Percentiles rank a stretch among this genome's conserved stretches.
These are phyloP conservation scores for Chouioia cunea DNA, from an alignment of 2,888 invertebrate species.

Conservation along the genomic window DNA sequence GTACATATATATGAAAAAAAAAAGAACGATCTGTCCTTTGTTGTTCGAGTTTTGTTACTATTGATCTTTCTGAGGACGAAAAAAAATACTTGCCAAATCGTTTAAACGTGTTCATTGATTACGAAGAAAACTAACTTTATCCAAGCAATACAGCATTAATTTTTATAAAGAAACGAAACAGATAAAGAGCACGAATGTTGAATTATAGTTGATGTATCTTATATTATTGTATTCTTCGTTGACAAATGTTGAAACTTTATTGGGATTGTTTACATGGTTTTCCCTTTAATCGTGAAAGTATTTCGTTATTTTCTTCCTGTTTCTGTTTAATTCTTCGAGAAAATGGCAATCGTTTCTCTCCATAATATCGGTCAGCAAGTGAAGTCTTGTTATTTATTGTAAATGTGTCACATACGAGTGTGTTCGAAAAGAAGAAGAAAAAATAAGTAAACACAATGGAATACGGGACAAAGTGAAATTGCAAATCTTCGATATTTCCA, in stretches of 20 bases:
- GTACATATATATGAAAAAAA: too few species aligned
- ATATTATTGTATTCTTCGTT: conserved; percentile 27
- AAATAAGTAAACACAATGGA: conserved; percentile 31
- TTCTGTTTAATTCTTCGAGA: too few species aligned
- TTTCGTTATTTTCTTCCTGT: too few species aligned
- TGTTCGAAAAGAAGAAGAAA: conserved; percentile 33
- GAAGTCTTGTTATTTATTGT: conserved; percentile 65
- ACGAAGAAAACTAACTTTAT: conserved; percentile 15
- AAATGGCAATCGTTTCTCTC: too few species aligned
- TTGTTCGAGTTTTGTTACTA: not conserved
- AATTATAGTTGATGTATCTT: conserved; percentile 16
- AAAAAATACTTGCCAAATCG: not conserved
- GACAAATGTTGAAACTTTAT: not conserved
- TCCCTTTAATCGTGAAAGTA: too few species aligned
- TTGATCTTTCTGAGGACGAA: not conserved
- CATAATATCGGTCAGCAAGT: conserved; percentile 54
- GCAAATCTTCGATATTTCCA: conserved; percentile 66
- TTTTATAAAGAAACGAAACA: conserved; percentile 2
- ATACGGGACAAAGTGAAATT: conserved; percentile 53
- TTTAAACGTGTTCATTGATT: conserved; percentile 28
- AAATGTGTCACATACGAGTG: conserved; percentile 63
- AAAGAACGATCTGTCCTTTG: too few species aligned
- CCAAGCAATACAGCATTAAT: conserved; percentile 25
- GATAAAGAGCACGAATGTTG: conserved; percentile 12
- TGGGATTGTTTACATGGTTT: too few species aligned